These are phyloP conservation scores for Sarcophaga rosellei DNA, from an alignment of 2,888 invertebrate species.

Conservation along the genomic window DNA sequence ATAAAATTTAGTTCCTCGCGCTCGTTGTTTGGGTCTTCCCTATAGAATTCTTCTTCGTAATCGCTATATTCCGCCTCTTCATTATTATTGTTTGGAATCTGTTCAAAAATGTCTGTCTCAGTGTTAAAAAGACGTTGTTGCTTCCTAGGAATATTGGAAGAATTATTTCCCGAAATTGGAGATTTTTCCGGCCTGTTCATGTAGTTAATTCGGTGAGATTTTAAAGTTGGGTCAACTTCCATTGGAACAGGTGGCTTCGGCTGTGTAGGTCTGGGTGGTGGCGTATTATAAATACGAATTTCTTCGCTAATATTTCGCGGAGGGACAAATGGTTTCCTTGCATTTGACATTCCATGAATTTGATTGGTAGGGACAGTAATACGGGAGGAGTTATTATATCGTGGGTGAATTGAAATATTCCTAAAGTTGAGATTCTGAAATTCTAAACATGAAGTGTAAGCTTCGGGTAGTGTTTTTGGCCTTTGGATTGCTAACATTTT, in stretches of 20 bases:
- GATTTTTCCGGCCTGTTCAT: slow-evolving; percentile 24
- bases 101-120: background rate
- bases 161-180: slow-evolving; percentile 20
- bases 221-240: slow-evolving; percentile 2
- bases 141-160: slow-evolving; percentile 20
- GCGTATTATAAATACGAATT: background rate
- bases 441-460: slow-evolving; percentile 39
- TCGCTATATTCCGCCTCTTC: slow-evolving; percentile 3
- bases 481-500: no score
- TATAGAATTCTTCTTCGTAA: background rate
- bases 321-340: background rate
- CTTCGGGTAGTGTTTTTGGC: slow-evolving; percentile 51
- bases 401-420: slow-evolving; percentile 6
- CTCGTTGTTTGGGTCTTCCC: background rate
- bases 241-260: slow-evolving; percentile 22
- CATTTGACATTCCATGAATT: background rate
- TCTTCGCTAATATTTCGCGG: background rate
- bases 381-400: background rate
- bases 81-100: no score
- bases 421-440: slow-evolving; percentile 47
- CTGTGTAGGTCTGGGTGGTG: background rate
- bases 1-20: slow-evolving; percentile 60
- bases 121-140: background rate
- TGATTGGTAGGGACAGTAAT: background rate
- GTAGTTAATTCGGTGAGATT: slow-evolving; percentile 8